These are phyloP conservation scores for Sebastes trivittatus DNA, from an alignment of 2,797 vertebrate species.

Conservation along the genomic window DNA sequence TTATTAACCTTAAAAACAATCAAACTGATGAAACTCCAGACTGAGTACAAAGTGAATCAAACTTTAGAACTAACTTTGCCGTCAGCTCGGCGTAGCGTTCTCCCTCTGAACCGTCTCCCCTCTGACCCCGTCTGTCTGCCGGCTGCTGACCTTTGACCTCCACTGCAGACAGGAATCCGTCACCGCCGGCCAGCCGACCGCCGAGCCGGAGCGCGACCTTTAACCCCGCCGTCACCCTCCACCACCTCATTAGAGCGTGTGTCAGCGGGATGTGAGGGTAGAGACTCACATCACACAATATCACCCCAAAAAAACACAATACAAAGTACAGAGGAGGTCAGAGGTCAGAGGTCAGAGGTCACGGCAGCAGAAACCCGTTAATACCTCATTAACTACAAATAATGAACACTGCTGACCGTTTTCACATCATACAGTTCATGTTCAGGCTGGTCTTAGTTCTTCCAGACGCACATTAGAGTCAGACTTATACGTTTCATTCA, in stretches of 20 bases:
- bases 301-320: background rate
- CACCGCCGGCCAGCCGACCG: constrained; percentile 23
- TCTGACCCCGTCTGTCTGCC: constrained; percentile 39
- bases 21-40: no score
- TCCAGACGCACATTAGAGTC: constrained; percentile 12
- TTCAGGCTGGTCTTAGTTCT: background rate
- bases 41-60: no score
- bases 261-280: constrained; percentile 33
- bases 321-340: constrained; percentile 2
- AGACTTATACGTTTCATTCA: background rate
- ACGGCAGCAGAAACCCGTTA: constrained; percentile 1
- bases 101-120: background rate
- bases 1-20: no score
- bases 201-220: constrained; percentile 30
- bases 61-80: background rate
- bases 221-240: constrained; percentile 29
- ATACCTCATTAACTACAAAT: background rate
- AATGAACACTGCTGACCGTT: background rate
- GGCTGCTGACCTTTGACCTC: constrained; percentile 42
- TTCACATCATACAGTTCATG: background rate
- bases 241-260: constrained; percentile 56
- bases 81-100: background rate
- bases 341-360: constrained; percentile 44
- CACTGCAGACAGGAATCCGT: constrained; percentile 59
- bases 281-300: constrained; percentile 4